Conservation (phyloP, 2,888 invertebrate genomes). For the Pterobdella sp. region DNA sequence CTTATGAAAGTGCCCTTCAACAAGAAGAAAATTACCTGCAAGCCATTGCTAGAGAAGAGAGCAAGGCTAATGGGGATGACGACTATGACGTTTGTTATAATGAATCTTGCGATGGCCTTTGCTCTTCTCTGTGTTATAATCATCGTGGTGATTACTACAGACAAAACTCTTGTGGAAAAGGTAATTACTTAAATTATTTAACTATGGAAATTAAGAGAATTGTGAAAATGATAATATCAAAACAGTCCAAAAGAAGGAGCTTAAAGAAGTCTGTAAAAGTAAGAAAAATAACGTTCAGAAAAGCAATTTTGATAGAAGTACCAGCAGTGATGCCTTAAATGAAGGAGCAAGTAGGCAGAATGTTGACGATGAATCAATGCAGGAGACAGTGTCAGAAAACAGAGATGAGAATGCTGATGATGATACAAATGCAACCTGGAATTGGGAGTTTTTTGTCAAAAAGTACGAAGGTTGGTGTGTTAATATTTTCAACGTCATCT, state of each 20-base stretch:
- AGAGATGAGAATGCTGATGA: neutral
- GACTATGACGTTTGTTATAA: neutral
- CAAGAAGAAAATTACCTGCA: slow-evolving; percentile 59
- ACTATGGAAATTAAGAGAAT: no score
- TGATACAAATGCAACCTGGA: neutral
- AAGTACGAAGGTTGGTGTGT: slow-evolving; percentile 15
- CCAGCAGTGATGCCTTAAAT: neutral
- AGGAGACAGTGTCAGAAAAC: neutral
- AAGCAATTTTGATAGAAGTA: neutral
- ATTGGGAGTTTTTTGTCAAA: slow-evolving; percentile 5
- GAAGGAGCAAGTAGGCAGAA: neutral
- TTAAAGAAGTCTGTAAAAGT: no score
- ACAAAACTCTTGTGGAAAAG: no score
- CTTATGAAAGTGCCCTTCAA: slow-evolving; percentile 53
- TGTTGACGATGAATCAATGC: neutral
- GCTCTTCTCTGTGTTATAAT: no score
- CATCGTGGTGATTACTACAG: no score
- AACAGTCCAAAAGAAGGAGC: no score
- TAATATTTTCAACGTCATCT: neutral
- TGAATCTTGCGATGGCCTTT: no score
- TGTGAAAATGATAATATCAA: no score
- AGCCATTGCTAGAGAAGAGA: slow-evolving; percentile 58
- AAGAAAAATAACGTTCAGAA: neutral
- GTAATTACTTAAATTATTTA: no score
- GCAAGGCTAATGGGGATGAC: slow-evolving; percentile 54